Evolutionary conservation across 2,888 invertebrate genomes (phyloP), one percentile per base, ranked within the genome.

Genomic region (Saturnia pavonia): DNA sequence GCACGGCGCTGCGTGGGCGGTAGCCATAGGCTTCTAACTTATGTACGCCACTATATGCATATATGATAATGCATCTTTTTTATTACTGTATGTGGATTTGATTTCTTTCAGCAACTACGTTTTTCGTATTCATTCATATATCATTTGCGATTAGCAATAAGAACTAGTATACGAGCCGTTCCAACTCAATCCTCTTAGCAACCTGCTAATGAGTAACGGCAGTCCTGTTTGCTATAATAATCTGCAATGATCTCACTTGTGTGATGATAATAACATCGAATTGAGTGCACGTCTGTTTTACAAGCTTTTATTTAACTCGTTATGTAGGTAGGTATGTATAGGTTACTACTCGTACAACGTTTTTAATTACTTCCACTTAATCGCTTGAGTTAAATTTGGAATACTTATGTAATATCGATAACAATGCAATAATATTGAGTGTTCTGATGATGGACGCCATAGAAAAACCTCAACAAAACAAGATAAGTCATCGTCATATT

Each of bases 51-150:
- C 63, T 11, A 4, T 63, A 34, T 34, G 63, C 34, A n/a, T n/a
- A n/a, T n/a, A n/a, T n/a, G n/a, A 63, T 63, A 63, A 63, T 63
- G 63, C 63, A 63, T 34, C 34, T 19, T 14, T 63, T 63, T 63
- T 19, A 27, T 63, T 34, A 16, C 19, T 4, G 1, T 27, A 34
- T 54, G 22, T 63, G 34, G 27, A 19, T 34, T 63, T 63, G 16
- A 6, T 63, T 63, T 16, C 63, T 34, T 63, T 27, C 1, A 2
- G 19, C 48, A 19, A 16, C 19, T 19, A 19, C 19, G 1, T 48
- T 48, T 48, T 48, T 48, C 19, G 16, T 19, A 6, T 48, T 48
- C 48, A 48, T 19, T 19, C 19, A 19, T 7, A 6, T 7, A 48
- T 48, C 48, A 16, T 48, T 1, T 19, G 2, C 48, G 19, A 2